Percentiles rank a stretch among this genome's conserved stretches.
Conservation (phyloP, 2,113 vertebrate genomes). For the Myiozetetes cayanensis region DNA sequence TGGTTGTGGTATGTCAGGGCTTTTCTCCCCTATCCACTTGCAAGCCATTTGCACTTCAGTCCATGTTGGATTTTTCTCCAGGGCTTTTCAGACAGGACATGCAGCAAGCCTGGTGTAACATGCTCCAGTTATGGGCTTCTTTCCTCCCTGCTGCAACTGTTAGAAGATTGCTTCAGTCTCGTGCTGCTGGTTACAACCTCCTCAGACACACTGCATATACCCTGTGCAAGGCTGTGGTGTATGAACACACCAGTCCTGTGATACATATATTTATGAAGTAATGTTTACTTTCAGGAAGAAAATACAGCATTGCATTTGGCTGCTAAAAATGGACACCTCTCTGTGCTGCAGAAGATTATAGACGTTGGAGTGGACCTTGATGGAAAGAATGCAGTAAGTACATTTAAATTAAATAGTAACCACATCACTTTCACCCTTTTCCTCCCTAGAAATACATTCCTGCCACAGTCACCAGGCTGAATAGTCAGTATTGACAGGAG, state of each 20-base stretch:
- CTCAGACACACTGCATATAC: neutral
- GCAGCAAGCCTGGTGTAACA: neutral
- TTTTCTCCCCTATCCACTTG: neutral
- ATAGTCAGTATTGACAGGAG: neutral
- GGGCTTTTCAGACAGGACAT: neutral
- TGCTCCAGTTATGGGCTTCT: neutral
- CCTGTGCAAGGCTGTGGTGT: neutral
- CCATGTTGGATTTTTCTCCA: neutral
- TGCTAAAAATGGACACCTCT: slow-evolving; percentile 75
- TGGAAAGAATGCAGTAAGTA: slow-evolving; percentile 80
- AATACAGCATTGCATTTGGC: slow-evolving; percentile 86
- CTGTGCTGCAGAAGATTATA: slow-evolving; percentile 79
- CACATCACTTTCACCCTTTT: neutral
- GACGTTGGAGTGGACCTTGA: slow-evolving; percentile 76
- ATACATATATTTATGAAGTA: neutral
- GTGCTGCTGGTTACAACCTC: neutral
- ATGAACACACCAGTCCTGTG: neutral
- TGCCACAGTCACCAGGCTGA: neutral
- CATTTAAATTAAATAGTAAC: neutral
- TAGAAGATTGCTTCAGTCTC: neutral
- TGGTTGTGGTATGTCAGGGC: neutral
- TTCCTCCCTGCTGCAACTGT: neutral
- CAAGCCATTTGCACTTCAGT: neutral
- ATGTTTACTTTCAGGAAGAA: slow-evolving; percentile 73
- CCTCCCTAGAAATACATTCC: neutral